Evolutionary conservation across 2,888 invertebrate species (phyloP).

Genomic region (Trichopria drosophilae): DNA sequence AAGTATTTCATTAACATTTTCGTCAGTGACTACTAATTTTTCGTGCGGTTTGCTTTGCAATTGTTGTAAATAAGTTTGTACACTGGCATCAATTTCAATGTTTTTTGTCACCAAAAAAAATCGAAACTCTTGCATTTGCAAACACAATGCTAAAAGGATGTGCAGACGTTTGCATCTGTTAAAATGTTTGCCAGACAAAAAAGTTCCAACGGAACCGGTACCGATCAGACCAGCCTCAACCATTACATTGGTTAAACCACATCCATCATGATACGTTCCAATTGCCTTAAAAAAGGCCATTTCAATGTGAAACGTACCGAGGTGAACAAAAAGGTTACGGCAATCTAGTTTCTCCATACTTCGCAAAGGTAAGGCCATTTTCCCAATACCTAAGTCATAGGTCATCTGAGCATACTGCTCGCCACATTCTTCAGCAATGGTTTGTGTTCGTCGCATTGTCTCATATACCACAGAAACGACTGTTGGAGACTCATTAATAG

Average conservation of each 20-base stretch:
- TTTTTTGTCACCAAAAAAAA: too few species aligned
- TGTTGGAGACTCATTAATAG: constrained; percentile 44
- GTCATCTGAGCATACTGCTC: constrained; percentile 38
- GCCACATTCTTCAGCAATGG: constrained; percentile 37
- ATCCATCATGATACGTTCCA: constrained; percentile 40
- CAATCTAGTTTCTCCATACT: constrained; percentile 39
- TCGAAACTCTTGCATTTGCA: too few species aligned
- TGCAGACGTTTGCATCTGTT: too few species aligned
- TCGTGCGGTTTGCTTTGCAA: neutral
- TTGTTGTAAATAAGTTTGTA: neutral
- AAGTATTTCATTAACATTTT: constrained; percentile 30
- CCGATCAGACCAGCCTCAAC: constrained; percentile 30
- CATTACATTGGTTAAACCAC: constrained; percentile 31
- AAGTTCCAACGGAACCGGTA: constrained; percentile 30
- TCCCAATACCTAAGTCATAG: too few species aligned
- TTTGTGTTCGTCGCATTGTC: constrained; percentile 38
- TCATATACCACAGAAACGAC: constrained; percentile 37
- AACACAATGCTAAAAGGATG: too few species aligned
- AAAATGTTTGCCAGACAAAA: too few species aligned
- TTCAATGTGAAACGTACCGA: constrained; percentile 51
- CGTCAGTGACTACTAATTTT: constrained; percentile 5
- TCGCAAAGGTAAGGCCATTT: constrained; percentile 41
- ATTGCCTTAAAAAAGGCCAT: constrained; percentile 46
- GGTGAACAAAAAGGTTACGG: constrained; percentile 49
- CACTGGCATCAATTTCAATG: too few species aligned